Evolutionary conservation across 92 coral and sea anemone genomes (phyloP).

Genomic region (Blastomussa wellsi): DNA sequence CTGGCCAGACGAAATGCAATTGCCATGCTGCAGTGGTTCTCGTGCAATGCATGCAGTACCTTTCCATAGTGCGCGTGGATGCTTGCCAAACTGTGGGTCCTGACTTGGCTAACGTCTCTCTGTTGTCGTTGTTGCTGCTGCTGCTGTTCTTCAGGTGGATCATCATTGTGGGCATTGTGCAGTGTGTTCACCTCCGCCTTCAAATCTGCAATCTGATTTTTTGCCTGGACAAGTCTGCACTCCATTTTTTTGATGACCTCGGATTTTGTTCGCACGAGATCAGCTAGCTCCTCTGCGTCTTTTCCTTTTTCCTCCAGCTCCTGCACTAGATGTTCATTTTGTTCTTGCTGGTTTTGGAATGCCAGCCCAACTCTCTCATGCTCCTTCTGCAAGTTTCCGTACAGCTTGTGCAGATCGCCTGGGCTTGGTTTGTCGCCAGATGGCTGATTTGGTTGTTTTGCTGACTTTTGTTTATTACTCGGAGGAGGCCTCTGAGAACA

Average conservation of each 20-base stretch:
- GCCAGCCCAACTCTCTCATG: not conserved
- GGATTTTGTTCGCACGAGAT: not conserved
- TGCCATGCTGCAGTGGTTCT: slow-evolving; percentile 17
- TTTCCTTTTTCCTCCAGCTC: not conserved
- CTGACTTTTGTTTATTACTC: too few species aligned
- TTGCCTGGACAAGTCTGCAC: not conserved
- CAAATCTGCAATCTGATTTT: not conserved
- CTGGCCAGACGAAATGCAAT: slow-evolving; percentile 32
- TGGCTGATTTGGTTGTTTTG: too few species aligned
- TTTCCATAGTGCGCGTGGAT: slow-evolving; percentile 3
- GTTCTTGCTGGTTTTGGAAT: slow-evolving; percentile 12
- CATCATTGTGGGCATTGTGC: too few species aligned
- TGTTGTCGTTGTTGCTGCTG: not conserved
- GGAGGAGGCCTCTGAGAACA: too few species aligned
- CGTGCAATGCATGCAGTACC: not conserved
- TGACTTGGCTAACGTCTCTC: not conserved
- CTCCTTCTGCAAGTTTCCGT: not conserved
- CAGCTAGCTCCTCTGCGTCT: slow-evolving; percentile 8
- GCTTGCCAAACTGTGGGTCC: slow-evolving; percentile 20
- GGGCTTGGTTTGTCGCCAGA: too few species aligned
- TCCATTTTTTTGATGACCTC: not conserved
- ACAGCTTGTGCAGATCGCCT: too few species aligned
- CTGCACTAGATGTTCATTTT: not conserved
- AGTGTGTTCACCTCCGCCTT: not conserved
- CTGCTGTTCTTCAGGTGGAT: not conserved